Conservation (phyloP, 1,140 invertebrate genomes). For the Andricus grossulariae region DNA sequence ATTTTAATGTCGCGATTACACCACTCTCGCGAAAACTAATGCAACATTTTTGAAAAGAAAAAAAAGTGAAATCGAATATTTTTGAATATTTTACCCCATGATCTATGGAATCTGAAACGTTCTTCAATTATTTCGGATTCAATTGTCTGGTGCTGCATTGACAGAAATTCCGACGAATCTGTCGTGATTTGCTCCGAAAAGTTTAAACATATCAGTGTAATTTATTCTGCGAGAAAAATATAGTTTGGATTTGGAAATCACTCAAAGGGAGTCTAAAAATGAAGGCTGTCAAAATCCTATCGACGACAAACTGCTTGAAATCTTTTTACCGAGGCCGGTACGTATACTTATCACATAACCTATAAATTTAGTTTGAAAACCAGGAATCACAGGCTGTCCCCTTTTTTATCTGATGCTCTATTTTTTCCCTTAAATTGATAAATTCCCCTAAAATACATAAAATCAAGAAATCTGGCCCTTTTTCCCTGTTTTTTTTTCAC, state of each 20-base stretch:
- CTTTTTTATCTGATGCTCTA: too few relatives aligned
- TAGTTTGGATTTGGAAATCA: not conserved
- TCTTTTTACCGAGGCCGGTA: not conserved
- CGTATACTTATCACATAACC: not conserved
- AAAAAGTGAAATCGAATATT: too few relatives aligned
- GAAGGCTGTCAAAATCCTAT: not conserved
- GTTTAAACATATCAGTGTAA: not conserved
- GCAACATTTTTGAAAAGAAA: too few relatives aligned
- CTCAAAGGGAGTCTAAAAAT: not conserved
- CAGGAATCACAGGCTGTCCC: too few relatives aligned
- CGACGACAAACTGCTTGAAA: not conserved
- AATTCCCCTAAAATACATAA: too few relatives aligned
- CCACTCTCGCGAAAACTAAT: too few relatives aligned
- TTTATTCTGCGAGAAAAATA: not conserved
- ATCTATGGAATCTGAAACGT: not conserved
- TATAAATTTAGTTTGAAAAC: not conserved
- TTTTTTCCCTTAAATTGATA: too few relatives aligned
- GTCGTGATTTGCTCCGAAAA: not conserved
- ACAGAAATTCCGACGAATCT: not conserved
- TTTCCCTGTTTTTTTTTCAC: too few relatives aligned
- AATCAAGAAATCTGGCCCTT: too few relatives aligned
- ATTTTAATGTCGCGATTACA: too few relatives aligned
- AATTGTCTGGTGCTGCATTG: not conserved
- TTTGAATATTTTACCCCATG: too few relatives aligned
- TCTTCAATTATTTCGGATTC: not conserved